These are phyloP conservation scores for Lasioglossum zephyrum DNA, from an alignment of 2,888 invertebrate genomes.

Conservation along the genomic window DNA sequence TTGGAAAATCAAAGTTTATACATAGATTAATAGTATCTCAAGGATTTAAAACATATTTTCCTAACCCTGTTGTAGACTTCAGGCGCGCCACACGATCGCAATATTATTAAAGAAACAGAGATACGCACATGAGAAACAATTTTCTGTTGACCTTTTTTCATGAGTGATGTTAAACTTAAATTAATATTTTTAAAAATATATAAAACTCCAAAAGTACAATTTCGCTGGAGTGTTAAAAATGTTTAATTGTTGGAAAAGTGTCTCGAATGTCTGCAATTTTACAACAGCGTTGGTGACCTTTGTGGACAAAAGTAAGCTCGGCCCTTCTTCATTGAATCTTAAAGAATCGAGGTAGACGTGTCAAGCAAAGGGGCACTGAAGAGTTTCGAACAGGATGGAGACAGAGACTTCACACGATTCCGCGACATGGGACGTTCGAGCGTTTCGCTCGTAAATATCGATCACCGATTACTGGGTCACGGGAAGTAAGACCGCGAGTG, in stretches of 20 bases:
- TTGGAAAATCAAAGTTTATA: not conserved
- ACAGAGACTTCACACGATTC: conserved; percentile 33
- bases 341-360: not conserved
- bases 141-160: not conserved
- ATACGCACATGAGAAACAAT: not conserved
- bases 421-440: conserved; percentile 27
- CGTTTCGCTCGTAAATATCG: conserved; percentile 46
- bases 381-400: conserved; percentile 18
- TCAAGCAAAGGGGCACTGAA: not conserved
- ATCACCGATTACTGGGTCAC: conserved; percentile 63
- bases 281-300: too few relatives aligned
- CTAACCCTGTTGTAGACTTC: too few relatives aligned
- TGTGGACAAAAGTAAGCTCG: too few relatives aligned
- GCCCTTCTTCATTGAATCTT: not conserved
- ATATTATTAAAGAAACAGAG: too few relatives aligned
- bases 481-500: conserved; percentile 33
- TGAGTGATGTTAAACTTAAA: too few relatives aligned
- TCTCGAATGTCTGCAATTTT: not conserved
- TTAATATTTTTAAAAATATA: too few relatives aligned
- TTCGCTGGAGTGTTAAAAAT: not conserved
- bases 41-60: too few relatives aligned
- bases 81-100: too few relatives aligned
- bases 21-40: not conserved
- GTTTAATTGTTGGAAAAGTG: too few relatives aligned
- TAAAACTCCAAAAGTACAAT: not conserved